phyloP scores from a whole-genome alignment of 2,888 invertebrate genomes.

The Disparrhopalites patrizii region DNA sequence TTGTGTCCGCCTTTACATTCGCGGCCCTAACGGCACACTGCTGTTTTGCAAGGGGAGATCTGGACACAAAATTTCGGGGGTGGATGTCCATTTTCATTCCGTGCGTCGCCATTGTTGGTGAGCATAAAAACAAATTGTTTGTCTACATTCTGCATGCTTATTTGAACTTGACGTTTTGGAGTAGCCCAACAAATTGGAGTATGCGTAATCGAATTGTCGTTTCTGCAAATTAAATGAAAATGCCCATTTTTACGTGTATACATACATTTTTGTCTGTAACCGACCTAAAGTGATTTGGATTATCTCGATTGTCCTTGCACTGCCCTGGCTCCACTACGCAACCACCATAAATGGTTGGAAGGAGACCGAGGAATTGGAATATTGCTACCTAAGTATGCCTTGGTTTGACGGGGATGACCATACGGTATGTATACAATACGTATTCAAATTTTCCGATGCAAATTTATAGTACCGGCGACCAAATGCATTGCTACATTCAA shows the following conservation, averaged over 20 bases:
- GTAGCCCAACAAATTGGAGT: too few species aligned
- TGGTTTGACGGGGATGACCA: constrained; percentile 66
- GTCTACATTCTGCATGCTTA: too few species aligned
- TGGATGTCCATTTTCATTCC: constrained; percentile 67
- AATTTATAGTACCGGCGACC: too few species aligned
- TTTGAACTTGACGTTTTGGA: too few species aligned
- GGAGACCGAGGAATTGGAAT: constrained; percentile 60
- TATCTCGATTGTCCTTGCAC: constrained; percentile 68
- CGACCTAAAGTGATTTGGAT: constrained; percentile 75
- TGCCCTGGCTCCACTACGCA: constrained; percentile 72
- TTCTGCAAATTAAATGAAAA: too few species aligned
- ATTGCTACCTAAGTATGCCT: constrained; percentile 71
- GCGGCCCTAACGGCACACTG: constrained; percentile 86
- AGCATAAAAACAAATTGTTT: constrained; percentile 7
- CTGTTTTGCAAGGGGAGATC: constrained; percentile 87
- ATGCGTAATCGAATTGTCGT: too few species aligned
- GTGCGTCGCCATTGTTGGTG: constrained; percentile 60
- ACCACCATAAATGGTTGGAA: constrained; percentile 60
- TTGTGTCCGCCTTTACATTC: constrained; percentile 88
- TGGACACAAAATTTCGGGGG: constrained; percentile 68
- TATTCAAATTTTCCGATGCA: neutral
- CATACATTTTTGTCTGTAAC: too few species aligned
- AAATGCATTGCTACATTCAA: too few species aligned
- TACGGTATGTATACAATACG: constrained; percentile 50
- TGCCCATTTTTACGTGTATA: too few species aligned